Percentiles rank a stretch among this genome's conserved stretches.
These are phyloP conservation scores for Dendroctonus ponderosae DNA, from an alignment of 1,140 invertebrate genomes.

Conservation along the genomic window DNA sequence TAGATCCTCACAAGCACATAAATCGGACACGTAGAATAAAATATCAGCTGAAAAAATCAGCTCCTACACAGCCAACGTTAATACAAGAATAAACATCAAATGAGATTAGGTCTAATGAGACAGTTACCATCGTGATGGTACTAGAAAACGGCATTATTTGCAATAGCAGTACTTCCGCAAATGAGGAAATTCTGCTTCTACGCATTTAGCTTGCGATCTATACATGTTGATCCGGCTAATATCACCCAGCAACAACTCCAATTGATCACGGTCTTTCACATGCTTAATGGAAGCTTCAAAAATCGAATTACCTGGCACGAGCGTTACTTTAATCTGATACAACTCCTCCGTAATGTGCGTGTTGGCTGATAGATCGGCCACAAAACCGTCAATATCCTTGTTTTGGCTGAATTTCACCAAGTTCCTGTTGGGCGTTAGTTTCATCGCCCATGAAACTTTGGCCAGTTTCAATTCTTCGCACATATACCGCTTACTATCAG, in stretches of 20 bases:
- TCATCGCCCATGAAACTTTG: constrained; percentile 67
- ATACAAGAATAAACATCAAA: no score
- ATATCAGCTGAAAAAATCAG: no score
- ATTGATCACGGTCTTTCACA: constrained; percentile 55
- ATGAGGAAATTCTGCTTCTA: constrained; percentile 66
- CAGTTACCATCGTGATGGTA: no score
- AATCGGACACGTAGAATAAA: no score
- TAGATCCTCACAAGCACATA: no score
- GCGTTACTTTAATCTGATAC: constrained; percentile 76
- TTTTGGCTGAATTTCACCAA: constrained; percentile 74
- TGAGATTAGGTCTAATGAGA: no score
- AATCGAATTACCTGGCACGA: constrained; percentile 70
- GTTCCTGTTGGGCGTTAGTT: constrained; percentile 65
- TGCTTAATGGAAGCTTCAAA: constrained; percentile 79
- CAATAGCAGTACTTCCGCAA: constrained; percentile 77
- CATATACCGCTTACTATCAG: constrained; percentile 56
- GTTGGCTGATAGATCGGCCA: constrained; percentile 70
- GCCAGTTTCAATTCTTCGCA: constrained; percentile 63
- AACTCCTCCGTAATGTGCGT: constrained; percentile 59
- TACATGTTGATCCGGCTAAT: constrained; percentile 88
- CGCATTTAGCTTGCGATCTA: constrained; percentile 72
- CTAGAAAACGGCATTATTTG: constrained; percentile 11
- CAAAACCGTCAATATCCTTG: constrained; percentile 78
- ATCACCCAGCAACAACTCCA: constrained; percentile 68
- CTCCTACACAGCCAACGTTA: no score